Percentiles rank a stretch among this genome's conserved stretches.
phyloP scores from a whole-genome alignment of 92 coral and sea anemone species.

The Metridium senile region DNA sequence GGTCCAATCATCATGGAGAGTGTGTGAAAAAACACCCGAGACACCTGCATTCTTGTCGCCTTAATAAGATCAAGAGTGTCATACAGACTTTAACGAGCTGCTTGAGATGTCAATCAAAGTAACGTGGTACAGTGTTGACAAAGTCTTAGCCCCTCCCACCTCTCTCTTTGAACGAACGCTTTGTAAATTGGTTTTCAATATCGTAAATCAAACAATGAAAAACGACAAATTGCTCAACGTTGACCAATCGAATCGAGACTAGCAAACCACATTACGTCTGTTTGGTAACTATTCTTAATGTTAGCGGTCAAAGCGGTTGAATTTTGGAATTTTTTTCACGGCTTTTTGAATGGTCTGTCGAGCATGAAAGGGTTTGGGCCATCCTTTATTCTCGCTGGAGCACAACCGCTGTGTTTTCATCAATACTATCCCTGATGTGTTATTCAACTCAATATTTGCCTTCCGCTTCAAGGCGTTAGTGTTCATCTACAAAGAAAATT shows the following conservation, averaged over 20 bases:
- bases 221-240: constrained; percentile 68
- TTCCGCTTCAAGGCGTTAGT: constrained; percentile 68
- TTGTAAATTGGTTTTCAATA: constrained; percentile 97
- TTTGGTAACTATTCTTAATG: constrained; percentile 35
- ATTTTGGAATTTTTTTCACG: constrained; percentile 73
- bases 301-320: constrained; percentile 73
- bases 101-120: constrained; percentile 98
- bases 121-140: constrained; percentile 99
- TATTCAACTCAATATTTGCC: constrained; percentile 67
- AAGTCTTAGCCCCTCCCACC: constrained; percentile 91
- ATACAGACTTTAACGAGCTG: constrained; percentile 99
- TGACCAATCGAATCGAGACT: constrained; percentile 79
- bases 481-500: constrained; percentile 72
- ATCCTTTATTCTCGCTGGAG: constrained; percentile 36
- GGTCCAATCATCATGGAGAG: constrained; percentile 98
- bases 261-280: constrained; percentile 37
- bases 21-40: constrained; percentile 99
- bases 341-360: constrained; percentile 66
- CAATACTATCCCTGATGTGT: constrained; percentile 40
- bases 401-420: constrained; percentile 44
- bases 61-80: constrained; percentile 99
- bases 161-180: constrained; percentile 96
- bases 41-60: constrained; percentile 99
- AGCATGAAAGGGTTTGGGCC: constrained; percentile 55
- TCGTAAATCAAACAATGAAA: constrained; percentile 94